phyloP scores from a whole-genome alignment of 2,888 invertebrate species.

The Lepetodrilus schrolli region DNA sequence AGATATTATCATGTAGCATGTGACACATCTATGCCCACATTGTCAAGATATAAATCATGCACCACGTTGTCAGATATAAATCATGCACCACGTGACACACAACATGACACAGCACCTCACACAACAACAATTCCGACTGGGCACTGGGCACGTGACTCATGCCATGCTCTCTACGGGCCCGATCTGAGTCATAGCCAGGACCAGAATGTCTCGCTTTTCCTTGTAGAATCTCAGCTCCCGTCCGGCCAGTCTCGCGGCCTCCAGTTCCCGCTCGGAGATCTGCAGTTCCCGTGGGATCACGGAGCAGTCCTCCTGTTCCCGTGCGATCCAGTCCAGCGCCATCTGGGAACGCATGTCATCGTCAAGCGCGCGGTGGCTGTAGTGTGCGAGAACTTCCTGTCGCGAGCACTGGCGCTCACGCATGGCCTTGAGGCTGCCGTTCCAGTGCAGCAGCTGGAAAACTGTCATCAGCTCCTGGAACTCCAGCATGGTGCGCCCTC shows the following conservation, averaged over 20 bases:
- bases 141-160: too few species aligned
- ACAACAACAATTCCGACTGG: too few species aligned
- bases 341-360: constrained; percentile 95
- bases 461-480: constrained; percentile 98
- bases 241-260: constrained; percentile 89
- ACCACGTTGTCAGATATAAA: too few species aligned
- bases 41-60: too few species aligned
- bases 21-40: too few species aligned
- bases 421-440: constrained; percentile 96
- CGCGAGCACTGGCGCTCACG: constrained; percentile 94
- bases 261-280: constrained; percentile 89
- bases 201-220: constrained; percentile 94
- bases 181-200: constrained; percentile 90
- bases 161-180: constrained; percentile 69
- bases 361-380: constrained; percentile 91
- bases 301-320: constrained; percentile 81
- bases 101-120: too few species aligned
- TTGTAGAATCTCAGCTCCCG: constrained; percentile 94
- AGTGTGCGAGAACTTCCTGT: constrained; percentile 89
- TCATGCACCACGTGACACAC: too few species aligned
- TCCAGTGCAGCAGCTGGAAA: constrained; percentile 96
- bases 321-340: constrained; percentile 95
- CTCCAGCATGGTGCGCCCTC: constrained; percentile 91
- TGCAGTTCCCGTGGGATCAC: constrained; percentile 87
- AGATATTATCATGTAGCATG: too few species aligned